Evolutionary conservation across 2,888 invertebrate genomes (phyloP).

Genomic region (Masnerella sp.): DNA sequence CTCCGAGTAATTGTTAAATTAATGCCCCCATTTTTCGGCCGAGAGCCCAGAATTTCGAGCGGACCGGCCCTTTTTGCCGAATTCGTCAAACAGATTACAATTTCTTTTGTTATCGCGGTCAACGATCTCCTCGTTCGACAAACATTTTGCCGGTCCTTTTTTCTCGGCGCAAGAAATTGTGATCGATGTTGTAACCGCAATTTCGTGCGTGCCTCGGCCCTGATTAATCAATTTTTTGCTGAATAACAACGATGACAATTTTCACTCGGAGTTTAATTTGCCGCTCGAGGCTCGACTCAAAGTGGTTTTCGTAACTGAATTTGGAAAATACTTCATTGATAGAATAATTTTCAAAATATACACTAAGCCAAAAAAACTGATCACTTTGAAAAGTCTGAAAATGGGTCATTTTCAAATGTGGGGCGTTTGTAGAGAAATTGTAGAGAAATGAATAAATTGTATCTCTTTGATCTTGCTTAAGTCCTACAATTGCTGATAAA

Average conservation of each 20-base stretch:
- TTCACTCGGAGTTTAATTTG: too few relatives aligned
- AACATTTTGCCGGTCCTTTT: constrained; percentile 16
- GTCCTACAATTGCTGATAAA: too few relatives aligned
- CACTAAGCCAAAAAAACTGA: too few relatives aligned
- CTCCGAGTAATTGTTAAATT: constrained; percentile 42
- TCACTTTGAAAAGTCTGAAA: too few relatives aligned
- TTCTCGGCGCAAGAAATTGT: constrained; percentile 1
- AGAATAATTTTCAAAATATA: too few relatives aligned
- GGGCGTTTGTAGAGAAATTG: too few relatives aligned
- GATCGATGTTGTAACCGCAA: constrained; percentile 17
- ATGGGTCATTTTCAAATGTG: too few relatives aligned
- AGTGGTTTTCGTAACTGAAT: too few relatives aligned
- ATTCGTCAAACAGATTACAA: constrained; percentile 39
- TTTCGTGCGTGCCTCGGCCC: constrained; percentile 1
- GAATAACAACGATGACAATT: not conserved
- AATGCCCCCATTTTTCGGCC: constrained; percentile 38
- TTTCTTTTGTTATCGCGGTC: constrained; percentile 30
- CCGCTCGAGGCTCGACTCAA: too few relatives aligned
- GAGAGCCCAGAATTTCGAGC: constrained; percentile 18
- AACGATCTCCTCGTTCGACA: constrained; percentile 21
- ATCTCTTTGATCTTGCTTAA: too few relatives aligned
- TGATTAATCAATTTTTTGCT: constrained; percentile 4
- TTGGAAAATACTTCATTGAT: too few relatives aligned
- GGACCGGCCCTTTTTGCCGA: constrained; percentile 21
- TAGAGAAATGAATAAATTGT: too few relatives aligned